Evolutionary conservation across 2,797 vertebrate genomes (phyloP).

Genomic region (Etheostoma nigrum): DNA sequence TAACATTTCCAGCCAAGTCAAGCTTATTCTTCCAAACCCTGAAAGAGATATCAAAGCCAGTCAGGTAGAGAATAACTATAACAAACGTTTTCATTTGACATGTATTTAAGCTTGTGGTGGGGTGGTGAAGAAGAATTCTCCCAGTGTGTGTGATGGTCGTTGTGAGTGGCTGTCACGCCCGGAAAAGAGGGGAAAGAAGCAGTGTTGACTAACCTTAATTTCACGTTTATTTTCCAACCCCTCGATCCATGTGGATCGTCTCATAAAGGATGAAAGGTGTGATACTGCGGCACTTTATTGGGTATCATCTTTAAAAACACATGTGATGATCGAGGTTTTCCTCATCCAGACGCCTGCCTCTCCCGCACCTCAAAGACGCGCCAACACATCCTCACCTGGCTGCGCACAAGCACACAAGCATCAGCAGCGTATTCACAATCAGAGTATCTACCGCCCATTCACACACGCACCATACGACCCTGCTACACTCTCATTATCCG

Average conservation of each 20-base stretch:
- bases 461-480: slow-evolving; percentile 11
- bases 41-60: slow-evolving; percentile 11
- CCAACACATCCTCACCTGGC: slow-evolving; percentile 75
- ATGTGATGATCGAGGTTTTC: slow-evolving; percentile 30
- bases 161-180: slow-evolving; percentile 73
- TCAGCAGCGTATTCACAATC: slow-evolving; percentile 40
- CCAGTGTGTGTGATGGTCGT: slow-evolving; percentile 46
- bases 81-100: not conserved
- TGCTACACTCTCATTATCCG: slow-evolving; percentile 17
- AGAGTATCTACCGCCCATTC: slow-evolving; percentile 46
- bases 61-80: not conserved
- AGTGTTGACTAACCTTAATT: slow-evolving; percentile 42
- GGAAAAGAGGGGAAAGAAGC: slow-evolving; percentile 5
- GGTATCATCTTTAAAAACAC: slow-evolving; percentile 10
- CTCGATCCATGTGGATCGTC: slow-evolving; percentile 10
- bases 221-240: slow-evolving; percentile 42
- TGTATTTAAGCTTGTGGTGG: slow-evolving; percentile 21
- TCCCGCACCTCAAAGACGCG: slow-evolving; percentile 69
- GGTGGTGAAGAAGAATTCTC: slow-evolving; percentile 31
- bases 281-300: slow-evolving; percentile 51
- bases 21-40: slow-evolving; percentile 1
- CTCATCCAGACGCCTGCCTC: slow-evolving; percentile 67
- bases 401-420: slow-evolving; percentile 44
- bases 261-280: not conserved
- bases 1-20: slow-evolving; percentile 8